Evolutionary conservation across 2,797 vertebrate genomes (phyloP).

Genomic region (Phoeniculus purpureus): DNA sequence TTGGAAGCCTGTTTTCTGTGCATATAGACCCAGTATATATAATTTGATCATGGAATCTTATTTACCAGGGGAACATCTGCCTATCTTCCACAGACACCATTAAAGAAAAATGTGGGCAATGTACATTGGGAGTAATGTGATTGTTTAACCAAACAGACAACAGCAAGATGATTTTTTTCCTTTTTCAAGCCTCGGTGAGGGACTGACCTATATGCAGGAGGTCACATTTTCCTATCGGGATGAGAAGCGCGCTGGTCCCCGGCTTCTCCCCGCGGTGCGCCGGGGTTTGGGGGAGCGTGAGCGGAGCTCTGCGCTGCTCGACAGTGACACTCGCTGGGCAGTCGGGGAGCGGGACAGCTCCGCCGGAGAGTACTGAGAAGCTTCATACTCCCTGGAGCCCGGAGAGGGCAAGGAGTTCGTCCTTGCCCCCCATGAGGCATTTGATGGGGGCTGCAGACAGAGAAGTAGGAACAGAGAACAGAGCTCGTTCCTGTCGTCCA

Average conservation of each 20-base stretch:
- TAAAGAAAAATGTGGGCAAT: not conserved
- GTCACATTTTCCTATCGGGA: rapidly evolving
- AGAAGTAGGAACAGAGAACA: not conserved
- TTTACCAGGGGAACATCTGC: not conserved
- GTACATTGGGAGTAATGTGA: rapidly evolving
- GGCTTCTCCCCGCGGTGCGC: not conserved
- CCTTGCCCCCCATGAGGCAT: not conserved
- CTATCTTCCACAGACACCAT: not conserved
- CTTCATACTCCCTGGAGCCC: rapidly evolving
- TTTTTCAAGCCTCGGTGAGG: not conserved
- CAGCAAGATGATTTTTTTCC: not conserved
- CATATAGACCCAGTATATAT: not conserved
- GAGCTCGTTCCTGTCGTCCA: not conserved
- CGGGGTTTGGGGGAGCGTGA: not conserved
- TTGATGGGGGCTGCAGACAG: not conserved
- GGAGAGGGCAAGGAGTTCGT: not conserved
- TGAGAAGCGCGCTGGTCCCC: rapidly evolving
- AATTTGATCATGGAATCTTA: not conserved
- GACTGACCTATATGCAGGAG: not conserved
- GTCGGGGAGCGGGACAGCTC: no score
- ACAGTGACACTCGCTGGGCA: conserved; percentile 42
- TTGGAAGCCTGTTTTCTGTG: not conserved
- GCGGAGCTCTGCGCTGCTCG: not conserved
- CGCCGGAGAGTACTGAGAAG: rapidly evolving
- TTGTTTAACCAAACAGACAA: not conserved